Evolutionary conservation across 2,888 invertebrate species (phyloP), one percentile per base, ranked within the genome.

Genomic region (Megamerina dolium): DNA sequence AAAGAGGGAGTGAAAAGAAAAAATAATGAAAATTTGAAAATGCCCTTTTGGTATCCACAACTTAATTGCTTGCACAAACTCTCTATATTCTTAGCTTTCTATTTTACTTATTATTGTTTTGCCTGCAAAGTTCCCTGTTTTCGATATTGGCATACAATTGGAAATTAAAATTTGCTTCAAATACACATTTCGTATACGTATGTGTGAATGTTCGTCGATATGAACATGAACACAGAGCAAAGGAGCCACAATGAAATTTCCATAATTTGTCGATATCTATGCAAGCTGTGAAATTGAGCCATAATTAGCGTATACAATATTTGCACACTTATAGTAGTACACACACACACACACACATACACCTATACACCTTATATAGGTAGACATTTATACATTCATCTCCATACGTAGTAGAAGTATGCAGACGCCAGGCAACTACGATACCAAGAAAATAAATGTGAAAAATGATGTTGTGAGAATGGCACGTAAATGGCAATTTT

Each of bases 191-290:
- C n/a, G n/a, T n/a, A n/a, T n/a, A n/a, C n/a, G n/a, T n/a, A n/a
- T n/a, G n/a, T n/a, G n/a, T n/a, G n/a, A n/a, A n/a, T n/a, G n/a
- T n/a, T n/a, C n/a, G n/a, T n/a, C n/a, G n/a, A n/a, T n/a, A n/a
- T n/a, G 3, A 20, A 32, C 19, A 31, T 20, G 19, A 21, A 27
- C 23, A 44, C 14, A 16, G n/a, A 37, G 34, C 20, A 44, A 33
- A 37, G n/a, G n/a, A n/a, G n/a, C n/a, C n/a, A n/a, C n/a, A 34
- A 29, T 23, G 36, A 59, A 64, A 70, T 70, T 70, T 69, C 69
- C 69, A 70, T 70, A 70, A 70, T 70, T 66, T 63, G 51, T 53
- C 68, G 62, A 68, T 70, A 64, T 70, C 67, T 69, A 70, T 70
- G 69, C 69, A 66, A 62, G 61, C 64, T 49, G 59, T 61, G 66